Conservation (phyloP, 2,888 invertebrate species). For the Hirtodrosophila alboralis region DNA sequence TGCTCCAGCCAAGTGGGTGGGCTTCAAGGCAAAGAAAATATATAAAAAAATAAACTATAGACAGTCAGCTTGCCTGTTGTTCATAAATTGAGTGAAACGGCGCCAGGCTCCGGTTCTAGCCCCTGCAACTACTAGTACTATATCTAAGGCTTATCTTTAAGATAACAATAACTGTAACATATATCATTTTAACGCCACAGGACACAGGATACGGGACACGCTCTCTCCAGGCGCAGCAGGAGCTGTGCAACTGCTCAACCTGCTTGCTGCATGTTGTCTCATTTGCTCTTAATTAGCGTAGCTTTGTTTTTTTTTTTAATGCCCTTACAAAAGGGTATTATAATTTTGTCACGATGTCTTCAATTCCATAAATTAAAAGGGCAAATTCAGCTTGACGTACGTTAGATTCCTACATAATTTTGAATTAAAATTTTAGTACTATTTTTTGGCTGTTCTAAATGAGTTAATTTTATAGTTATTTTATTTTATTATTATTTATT, state of each 20-base stretch:
- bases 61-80: slow-evolving; percentile 69
- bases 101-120: slow-evolving; percentile 46
- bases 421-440: too few species aligned
- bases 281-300: slow-evolving; percentile 68
- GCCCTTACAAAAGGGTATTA: too few species aligned
- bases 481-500: too few species aligned
- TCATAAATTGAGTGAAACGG: slow-evolving; percentile 71
- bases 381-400: too few species aligned
- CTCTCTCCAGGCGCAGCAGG: slow-evolving; percentile 67
- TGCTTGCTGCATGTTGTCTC: too few species aligned
- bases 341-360: too few species aligned
- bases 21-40: slow-evolving; percentile 16
- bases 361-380: too few species aligned
- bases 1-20: slow-evolving; percentile 56
- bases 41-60: slow-evolving; percentile 6
- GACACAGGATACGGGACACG: slow-evolving; percentile 42
- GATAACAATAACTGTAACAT: slow-evolving; percentile 37
- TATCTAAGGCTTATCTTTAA: slow-evolving; percentile 17
- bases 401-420: too few species aligned
- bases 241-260: too few species aligned
- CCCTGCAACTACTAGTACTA: slow-evolving; percentile 31
- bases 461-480: too few species aligned
- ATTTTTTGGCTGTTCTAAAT: too few species aligned
- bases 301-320: too few species aligned
- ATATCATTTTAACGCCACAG: slow-evolving; percentile 66